These are phyloP conservation scores for Chiridota heheva DNA, from an alignment of 35 echinoderm and acorn worm species.

Conservation along the genomic window DNA sequence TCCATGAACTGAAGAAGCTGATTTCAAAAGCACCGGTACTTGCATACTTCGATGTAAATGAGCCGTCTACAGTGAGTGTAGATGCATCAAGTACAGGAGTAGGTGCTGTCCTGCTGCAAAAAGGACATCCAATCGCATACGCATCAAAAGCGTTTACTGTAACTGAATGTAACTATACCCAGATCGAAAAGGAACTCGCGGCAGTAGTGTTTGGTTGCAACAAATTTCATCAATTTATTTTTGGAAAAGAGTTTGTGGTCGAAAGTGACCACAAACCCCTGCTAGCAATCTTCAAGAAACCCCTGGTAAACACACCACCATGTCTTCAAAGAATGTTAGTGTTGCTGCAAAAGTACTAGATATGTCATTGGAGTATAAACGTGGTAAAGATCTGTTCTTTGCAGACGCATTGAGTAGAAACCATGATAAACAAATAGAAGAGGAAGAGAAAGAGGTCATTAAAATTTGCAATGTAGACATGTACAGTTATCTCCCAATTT, in stretches of 20 bases:
- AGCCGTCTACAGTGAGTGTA: neutral
- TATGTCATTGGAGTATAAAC: conserved; percentile 22
- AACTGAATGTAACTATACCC: conserved; percentile 36
- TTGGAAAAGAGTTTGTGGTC: conserved; percentile 14
- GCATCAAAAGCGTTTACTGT: conserved; percentile 27
- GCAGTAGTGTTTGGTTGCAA: conserved; percentile 35
- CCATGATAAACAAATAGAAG: neutral
- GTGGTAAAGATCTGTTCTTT: conserved; percentile 35
- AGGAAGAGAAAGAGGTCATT: neutral
- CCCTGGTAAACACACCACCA: neutral
- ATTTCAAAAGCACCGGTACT: conserved; percentile 23
- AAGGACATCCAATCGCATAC: conserved; percentile 29
- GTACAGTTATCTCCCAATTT: conserved; percentile 20
- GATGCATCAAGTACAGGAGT: conserved; percentile 45
- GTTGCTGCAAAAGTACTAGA: conserved; percentile 20
- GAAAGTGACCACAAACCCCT: conserved; percentile 52
- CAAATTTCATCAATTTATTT: conserved; percentile 43
- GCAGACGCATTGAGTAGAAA: conserved; percentile 31
- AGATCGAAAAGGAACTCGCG: conserved; percentile 51
- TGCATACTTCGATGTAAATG: conserved; percentile 18
- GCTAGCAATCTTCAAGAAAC: conserved; percentile 31
- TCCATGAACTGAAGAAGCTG: conserved; percentile 1
- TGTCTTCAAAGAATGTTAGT: conserved; percentile 20
- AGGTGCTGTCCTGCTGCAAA: conserved; percentile 24
- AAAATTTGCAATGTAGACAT: conserved; percentile 18